Evolutionary conservation across 2,797 vertebrate species (phyloP), one percentile per base, ranked within the genome.

Genomic region (Platalea minor): DNA sequence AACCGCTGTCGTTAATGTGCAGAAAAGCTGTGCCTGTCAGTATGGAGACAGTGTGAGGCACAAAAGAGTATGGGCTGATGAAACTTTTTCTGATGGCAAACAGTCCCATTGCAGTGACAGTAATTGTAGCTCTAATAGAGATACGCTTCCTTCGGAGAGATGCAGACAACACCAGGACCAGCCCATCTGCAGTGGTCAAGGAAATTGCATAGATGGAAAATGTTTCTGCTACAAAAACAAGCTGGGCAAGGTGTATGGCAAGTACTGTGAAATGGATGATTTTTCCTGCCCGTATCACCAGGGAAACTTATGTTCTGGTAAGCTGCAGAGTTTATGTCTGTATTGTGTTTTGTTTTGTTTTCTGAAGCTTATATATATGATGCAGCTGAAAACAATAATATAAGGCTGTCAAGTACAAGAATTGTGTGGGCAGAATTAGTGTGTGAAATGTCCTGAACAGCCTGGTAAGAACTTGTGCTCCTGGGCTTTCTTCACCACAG

Each of bases 211-310:
- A 87, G 99, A 98, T 45, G 99, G 99, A n/a, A 98, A 96, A 96
- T 99, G 99, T 97, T 97, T 98, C 97, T 99, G 99, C 94, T 98
- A 99, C 81, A 98, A 96, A 96, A 99, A 96, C 96, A 98, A 98
- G 75, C 98, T 99, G 23, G 99, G 99, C 85, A 98, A 95, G 65
- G 96, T 99, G 12, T 99, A 99, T 43, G 99, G 99, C 91, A 98
- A 98, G 97, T 98, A 99, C 98, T 99, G 99, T 83, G 98, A 99
- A 97, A 98, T 98, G 86, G 99, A 99, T 59, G 98, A 99, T 94
- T 99, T 99, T 97, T 99, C 99, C 85, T 99, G 99, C 91, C 98
- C 98, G 0, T 99, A 99, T 89, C 85, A 98, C 61, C 96, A 97
- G 45, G 99, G 99, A 39, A 96, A 96, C 53, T 74, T 99, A 65